Base-by-base conservation (phyloP, 2,113 vertebrate species). In the Hystrix brachyura region DNA sequence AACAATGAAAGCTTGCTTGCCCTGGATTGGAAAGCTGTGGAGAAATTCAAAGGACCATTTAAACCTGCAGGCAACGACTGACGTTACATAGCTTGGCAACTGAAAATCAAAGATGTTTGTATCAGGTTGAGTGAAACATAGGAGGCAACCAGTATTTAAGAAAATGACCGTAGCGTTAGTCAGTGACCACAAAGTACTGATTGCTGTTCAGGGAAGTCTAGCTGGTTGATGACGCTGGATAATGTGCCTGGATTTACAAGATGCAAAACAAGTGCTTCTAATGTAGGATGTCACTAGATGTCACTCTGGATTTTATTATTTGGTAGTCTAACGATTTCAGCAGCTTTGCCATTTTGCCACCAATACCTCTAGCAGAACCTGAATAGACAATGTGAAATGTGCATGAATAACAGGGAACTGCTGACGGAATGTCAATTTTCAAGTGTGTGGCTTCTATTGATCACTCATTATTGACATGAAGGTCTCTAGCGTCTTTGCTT, bases 391-490 rank as follows among this genome's bases (percentile, higher is more conserved):
- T 89, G 98, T 97, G 97, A 98, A 98, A 98, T 97, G 98, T 98
- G 97, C 97, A 97, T 98, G 98, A 98, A 98, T 98, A 98, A 98
- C 97, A 98, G 90, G 97, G 97, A 98, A 97, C 97, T 98, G 98
- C 98, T 98, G 98, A 99, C 97, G 97, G 98, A 98, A 98, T 98
- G 98, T 99, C 99, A 99, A 97, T 99, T 98, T 99, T 98, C 92
- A 82, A 97, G 98, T 85, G 97, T 98, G 98, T 98, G 98, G 98
- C 99, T 99, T 98, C 98, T 98, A 99, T 99, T 98, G 98, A 99
- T 99, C 98, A 98, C 98, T 99, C 98, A 97, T 98, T 99, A 99
- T 98, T 99, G 99, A 99, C 98, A 98, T 95, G 98, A 98, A 98
- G 98, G 98, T 98, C 98, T 98, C 98, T 65, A 96, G 98, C 38